phyloP scores from a whole-genome alignment of 2,888 invertebrate species.

The Ophion costatus region DNA sequence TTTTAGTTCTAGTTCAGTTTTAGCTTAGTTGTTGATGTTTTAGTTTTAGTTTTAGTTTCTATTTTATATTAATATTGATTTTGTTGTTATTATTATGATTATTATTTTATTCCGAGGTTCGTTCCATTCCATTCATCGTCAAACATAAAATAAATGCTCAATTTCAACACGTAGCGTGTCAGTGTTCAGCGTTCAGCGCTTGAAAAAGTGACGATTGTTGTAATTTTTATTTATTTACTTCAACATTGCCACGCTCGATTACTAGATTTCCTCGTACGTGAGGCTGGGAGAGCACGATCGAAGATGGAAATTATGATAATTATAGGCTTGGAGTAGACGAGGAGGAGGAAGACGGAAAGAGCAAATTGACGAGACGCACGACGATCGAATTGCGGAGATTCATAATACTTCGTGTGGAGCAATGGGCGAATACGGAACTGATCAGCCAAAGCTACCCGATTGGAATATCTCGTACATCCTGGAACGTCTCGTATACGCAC shows the following conservation, averaged over 20 bases:
- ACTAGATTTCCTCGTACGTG: not conserved
- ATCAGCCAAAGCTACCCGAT: constrained; percentile 29
- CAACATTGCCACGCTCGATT: not conserved
- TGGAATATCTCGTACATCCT: constrained; percentile 3
- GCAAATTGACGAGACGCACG: not conserved
- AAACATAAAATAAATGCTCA: not conserved
- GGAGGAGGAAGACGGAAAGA: constrained; percentile 4
- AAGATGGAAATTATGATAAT: constrained; percentile 52
- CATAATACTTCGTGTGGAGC: not conserved
- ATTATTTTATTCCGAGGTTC: not conserved
- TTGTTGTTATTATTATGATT: not conserved
- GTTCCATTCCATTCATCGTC: not conserved
- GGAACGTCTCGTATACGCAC: not conserved
- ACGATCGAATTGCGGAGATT: not conserved
- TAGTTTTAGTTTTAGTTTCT: too few relatives aligned
- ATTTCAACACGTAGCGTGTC: too few relatives aligned
- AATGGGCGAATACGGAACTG: not conserved
- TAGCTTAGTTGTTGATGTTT: too few relatives aligned
- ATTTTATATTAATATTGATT: not conserved
- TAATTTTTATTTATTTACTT: not conserved
- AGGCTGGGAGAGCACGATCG: constrained; percentile 9
- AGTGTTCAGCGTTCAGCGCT: too few relatives aligned
- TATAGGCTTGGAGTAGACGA: constrained; percentile 12
- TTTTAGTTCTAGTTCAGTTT: too few relatives aligned
- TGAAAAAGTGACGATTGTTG: not conserved